Evolutionary conservation across 2,113 vertebrate species (phyloP).

Genomic region (Apaloderma vittatum): DNA sequence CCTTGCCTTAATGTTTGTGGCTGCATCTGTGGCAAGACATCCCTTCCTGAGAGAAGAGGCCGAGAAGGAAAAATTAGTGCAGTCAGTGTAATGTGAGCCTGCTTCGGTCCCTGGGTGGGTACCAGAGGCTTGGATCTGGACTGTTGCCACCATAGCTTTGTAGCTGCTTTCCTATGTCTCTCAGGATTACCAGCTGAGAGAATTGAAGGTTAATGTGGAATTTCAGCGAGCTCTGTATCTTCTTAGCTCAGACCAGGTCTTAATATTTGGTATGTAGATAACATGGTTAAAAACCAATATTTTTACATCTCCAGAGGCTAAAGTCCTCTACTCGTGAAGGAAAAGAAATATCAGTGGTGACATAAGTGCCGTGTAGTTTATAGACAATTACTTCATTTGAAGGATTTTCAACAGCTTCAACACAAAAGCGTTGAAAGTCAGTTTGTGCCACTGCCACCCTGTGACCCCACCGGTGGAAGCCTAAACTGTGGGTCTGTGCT

Average conservation of each 20-base stretch:
- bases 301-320: neutral
- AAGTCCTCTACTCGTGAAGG: neutral
- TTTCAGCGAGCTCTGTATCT: neutral
- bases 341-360: neutral
- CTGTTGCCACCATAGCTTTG: neutral
- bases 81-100: rapidly evolving
- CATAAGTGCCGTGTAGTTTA: neutral
- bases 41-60: neutral
- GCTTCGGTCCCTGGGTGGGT: rapidly evolving
- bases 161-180: neutral
- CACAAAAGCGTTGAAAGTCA: neutral
- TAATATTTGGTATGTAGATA: neutral
- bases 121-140: rapidly evolving
- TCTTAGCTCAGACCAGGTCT: neutral
- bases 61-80: rapidly evolving
- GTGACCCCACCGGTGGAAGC: neutral
- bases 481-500: neutral
- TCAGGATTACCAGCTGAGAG: neutral
- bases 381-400: neutral
- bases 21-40: neutral
- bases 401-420: neutral
- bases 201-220: rapidly evolving
- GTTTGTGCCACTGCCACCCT: neutral
- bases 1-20: neutral
- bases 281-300: rapidly evolving